These are phyloP conservation scores for Malthinus flaveolus DNA, from an alignment of 2,888 invertebrate genomes.

Conservation along the genomic window DNA sequence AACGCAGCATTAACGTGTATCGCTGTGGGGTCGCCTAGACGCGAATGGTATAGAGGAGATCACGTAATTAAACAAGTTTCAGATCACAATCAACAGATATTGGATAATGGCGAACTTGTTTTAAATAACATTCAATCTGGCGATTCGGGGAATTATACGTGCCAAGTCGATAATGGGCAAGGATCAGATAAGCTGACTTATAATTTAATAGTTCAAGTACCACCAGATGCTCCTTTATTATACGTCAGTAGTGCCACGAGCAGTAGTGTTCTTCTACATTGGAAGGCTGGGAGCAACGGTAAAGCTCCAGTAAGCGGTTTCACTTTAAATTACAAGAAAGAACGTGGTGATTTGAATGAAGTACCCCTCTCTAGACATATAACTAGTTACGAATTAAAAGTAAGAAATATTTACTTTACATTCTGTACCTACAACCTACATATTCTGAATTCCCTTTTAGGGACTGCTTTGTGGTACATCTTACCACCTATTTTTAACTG, in stretches of 20 bases:
- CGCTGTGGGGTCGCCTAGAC: conserved; percentile 66
- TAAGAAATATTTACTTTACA: conserved; percentile 36
- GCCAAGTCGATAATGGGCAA: conserved; percentile 70
- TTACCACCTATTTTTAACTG: conserved; percentile 71
- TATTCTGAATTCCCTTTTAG: conserved; percentile 41
- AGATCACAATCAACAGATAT: conserved; percentile 63
- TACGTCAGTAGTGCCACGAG: conserved; percentile 77
- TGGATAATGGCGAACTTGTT: conserved; percentile 68
- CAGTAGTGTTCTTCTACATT: conserved; percentile 72
- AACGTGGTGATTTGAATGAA: conserved; percentile 69
- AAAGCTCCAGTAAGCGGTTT: conserved; percentile 71
- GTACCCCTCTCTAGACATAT: conserved; percentile 66
- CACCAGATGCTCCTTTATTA: conserved; percentile 72
- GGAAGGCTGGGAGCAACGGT: conserved; percentile 73
- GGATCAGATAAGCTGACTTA: conserved; percentile 70
- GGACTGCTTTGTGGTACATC: conserved; percentile 72
- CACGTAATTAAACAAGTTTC: conserved; percentile 61
- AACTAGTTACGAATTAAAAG: conserved; percentile 69
- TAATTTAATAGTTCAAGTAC: conserved; percentile 71
- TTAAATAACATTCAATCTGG: conserved; percentile 65
- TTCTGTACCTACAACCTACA: too few relatives aligned
- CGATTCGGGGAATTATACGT: conserved; percentile 73
- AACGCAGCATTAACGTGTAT: conserved; percentile 66
- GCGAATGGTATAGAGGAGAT: conserved; percentile 68
- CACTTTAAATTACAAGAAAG: conserved; percentile 67